Evolutionary conservation across 2,113 vertebrate genomes (phyloP), one percentile per base, ranked within the genome.

Genomic region (Grammomys surdaster): DNA sequence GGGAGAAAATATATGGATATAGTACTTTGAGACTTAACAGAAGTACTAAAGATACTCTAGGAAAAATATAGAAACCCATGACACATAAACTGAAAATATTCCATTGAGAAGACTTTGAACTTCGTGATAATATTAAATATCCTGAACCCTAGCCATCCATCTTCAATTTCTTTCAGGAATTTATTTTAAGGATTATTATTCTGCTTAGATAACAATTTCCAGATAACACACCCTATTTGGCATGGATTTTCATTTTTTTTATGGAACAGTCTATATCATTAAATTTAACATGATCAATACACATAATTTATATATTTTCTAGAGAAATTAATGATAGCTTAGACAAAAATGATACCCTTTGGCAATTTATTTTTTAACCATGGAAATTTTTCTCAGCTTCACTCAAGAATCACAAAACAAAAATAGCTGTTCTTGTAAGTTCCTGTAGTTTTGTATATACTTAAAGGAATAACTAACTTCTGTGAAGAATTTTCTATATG

Each of bases 241-340:
- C 9, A 91, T 80, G 60, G 40, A 67, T 82, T 78, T 36, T 89
- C 26, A 70, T 95, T 90, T 69, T 22, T 86, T 78, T 11, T 60
- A 17, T 88, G 69, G 26, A 40, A 70, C 90, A 76, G 69, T 60
- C 70, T 89, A 58, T 88, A 48, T 48, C 17, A 46, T 94, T 75
- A 78, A 67, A 70, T 88, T 95, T 90, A n/a, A 92, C 88, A 94
- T 89, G 72, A 9, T 97, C 63, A 88, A 48, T 87, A 40, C 91
- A 48, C 28, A 63, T 11, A 94, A 80, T 85, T 89, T 67, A 89
- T 54, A 81, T 36, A 33, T 85, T 14, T 93, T 92, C 87, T 11
- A 76, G 89, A 31, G 3, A 93, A 95, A 93, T 26, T 51, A 48
- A 10, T 46, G 16, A 72, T 86, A 4, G 4, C 58, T 72, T 89